Conservation (phyloP, 2,797 vertebrate genomes). For the Poeciliopsis paucimaculata region DNA sequence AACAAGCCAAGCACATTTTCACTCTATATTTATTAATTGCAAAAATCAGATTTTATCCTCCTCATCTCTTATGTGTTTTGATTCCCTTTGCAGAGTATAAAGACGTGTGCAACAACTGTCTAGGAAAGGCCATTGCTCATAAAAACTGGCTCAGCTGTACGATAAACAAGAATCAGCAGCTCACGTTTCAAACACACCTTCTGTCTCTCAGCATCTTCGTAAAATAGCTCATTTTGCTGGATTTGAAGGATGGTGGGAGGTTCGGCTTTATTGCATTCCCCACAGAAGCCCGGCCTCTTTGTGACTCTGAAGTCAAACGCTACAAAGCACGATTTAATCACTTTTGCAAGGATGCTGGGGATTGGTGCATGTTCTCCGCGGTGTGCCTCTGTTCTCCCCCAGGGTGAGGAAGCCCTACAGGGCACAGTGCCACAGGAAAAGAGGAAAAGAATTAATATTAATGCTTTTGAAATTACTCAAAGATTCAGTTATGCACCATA, state of each 20-base stretch:
- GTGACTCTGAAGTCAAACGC: conserved; percentile 34
- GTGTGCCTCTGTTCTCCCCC: conserved; percentile 27
- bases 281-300: background rate
- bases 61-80: conserved; percentile 30
- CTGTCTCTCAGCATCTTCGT: background rate
- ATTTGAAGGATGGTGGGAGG: conserved; percentile 25
- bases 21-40: background rate
- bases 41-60: background rate
- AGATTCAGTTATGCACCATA: conserved; percentile 71
- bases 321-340: conserved; percentile 28
- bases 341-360: conserved; percentile 21
- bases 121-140: conserved; percentile 5
- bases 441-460: conserved; percentile 66
- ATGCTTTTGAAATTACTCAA: conserved; percentile 63
- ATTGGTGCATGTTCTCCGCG: conserved; percentile 27
- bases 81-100: conserved; percentile 13
- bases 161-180: background rate
- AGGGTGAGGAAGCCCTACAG: conserved; percentile 39
- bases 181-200: background rate
- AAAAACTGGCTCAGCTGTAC: conserved; percentile 1
- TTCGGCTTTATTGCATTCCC: conserved; percentile 15
- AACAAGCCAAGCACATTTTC: background rate
- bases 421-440: conserved; percentile 47
- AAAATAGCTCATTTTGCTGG: conserved; percentile 13
- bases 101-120: background rate